phyloP scores from a whole-genome alignment of 1,140 invertebrate genomes.

The Panagrolaimus sp. region DNA sequence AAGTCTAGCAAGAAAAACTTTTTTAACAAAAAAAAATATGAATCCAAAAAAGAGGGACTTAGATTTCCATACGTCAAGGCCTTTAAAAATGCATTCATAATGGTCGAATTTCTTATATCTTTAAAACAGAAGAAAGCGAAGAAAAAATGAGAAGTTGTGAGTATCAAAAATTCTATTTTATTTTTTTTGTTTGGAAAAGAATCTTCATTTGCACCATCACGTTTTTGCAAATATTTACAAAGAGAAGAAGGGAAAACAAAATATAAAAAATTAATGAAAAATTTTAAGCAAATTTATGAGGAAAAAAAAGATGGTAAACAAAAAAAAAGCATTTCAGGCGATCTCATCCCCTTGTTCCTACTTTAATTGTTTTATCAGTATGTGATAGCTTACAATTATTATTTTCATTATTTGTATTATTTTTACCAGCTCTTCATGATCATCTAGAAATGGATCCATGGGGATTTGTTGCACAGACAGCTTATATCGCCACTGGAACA shows the following conservation, averaged over 20 bases:
- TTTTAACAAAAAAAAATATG: no score
- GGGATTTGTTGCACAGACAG: conserved; percentile 44
- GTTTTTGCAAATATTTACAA: conserved; percentile 2
- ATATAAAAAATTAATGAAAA: no score
- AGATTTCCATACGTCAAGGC: no score
- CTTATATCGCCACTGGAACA: conserved; percentile 49
- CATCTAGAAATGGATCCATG: conserved; percentile 40
- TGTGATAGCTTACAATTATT: conserved; percentile 53
- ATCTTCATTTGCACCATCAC: not conserved
- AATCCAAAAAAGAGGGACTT: no score
- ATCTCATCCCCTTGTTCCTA: conserved; percentile 49
- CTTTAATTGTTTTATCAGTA: conserved; percentile 47
- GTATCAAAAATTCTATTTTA: not conserved
- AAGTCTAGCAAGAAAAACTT: no score
- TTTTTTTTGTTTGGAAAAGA: not conserved
- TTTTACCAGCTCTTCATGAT: conserved; percentile 52
- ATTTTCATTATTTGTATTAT: conserved; percentile 52
- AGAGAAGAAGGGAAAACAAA: not conserved
- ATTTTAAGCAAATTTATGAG: no score
- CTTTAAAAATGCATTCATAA: no score
- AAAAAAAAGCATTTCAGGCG: conserved; percentile 20
- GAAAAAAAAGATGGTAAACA: no score
- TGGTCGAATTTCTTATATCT: no score
- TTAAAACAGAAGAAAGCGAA: no score
- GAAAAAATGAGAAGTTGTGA: no score